Evolutionary conservation across 2,888 invertebrate genomes (phyloP).

Genomic region (Calameuta filiformis): DNA sequence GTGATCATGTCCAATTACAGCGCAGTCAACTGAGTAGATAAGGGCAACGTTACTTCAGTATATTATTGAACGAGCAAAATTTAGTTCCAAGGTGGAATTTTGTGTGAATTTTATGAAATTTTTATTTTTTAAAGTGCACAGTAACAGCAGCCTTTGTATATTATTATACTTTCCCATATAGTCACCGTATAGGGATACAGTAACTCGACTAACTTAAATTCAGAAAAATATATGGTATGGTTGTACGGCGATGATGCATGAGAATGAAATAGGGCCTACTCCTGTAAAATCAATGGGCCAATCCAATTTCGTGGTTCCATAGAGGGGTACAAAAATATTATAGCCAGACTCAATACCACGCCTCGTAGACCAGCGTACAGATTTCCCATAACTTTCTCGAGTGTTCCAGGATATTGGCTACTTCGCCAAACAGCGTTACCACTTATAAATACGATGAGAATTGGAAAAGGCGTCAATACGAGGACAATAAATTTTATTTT

Average conservation of each 20-base stretch:
- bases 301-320: slow-evolving; percentile 39
- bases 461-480: background rate
- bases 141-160: background rate
- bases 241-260: background rate
- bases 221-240: background rate
- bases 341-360: slow-evolving; percentile 28
- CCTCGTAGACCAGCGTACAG: slow-evolving; percentile 28
- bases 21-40: too few relatives aligned
- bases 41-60: too few relatives aligned
- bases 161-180: background rate
- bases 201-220: background rate
- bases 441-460: slow-evolving; percentile 5
- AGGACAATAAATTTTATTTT: background rate
- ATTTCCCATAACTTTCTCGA: slow-evolving; percentile 28
- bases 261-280: background rate
- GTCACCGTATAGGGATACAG: background rate
- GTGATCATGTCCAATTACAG: too few relatives aligned
- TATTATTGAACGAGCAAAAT: too few relatives aligned
- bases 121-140: too few relatives aligned
- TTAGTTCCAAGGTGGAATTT: too few relatives aligned
- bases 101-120: too few relatives aligned
- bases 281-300: background rate
- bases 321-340: slow-evolving; percentile 30
- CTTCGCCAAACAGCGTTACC: slow-evolving; percentile 13
- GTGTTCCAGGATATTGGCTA: slow-evolving; percentile 24